phyloP scores from a whole-genome alignment of 2,888 invertebrate species.

The Panzeria rudis region DNA sequence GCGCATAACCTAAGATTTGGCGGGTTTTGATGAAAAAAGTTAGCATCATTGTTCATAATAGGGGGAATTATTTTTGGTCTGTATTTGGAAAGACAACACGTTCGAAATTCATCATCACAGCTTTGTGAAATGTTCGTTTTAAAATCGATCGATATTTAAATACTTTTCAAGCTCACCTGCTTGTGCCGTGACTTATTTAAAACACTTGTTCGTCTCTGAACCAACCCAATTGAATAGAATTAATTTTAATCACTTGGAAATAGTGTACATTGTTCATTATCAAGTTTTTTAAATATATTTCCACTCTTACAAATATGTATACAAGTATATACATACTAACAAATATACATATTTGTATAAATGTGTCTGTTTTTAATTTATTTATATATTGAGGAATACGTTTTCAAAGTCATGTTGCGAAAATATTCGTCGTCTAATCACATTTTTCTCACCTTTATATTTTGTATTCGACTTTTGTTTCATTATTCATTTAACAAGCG shows the following conservation, averaged over 20 bases:
- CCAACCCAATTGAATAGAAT: not conserved
- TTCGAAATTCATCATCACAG: too few relatives aligned
- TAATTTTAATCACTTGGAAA: conserved; percentile 27
- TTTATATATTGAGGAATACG: conserved; percentile 51
- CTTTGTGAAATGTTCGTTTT: too few relatives aligned
- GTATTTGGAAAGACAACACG: too few relatives aligned
- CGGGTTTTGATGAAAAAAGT: too few relatives aligned
- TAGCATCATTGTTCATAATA: too few relatives aligned
- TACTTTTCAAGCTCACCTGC: too few relatives aligned
- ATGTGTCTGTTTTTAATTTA: too few relatives aligned
- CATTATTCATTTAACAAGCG: conserved; percentile 8
- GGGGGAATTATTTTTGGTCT: too few relatives aligned
- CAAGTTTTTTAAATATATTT: conserved; percentile 23
- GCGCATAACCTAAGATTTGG: too few relatives aligned
- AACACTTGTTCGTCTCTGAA: not conserved
- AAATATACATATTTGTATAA: too few relatives aligned
- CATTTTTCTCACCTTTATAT: conserved; percentile 48
- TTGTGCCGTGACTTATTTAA: too few relatives aligned
- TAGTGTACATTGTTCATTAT: conserved; percentile 37
- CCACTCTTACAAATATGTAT: not conserved
- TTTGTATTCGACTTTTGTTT: conserved; percentile 12
- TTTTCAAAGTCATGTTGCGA: conserved; percentile 73
- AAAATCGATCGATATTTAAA: too few relatives aligned
- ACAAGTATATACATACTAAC: not conserved
- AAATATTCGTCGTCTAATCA: conserved; percentile 57